Conservation (phyloP, 1,140 invertebrate species). For the Cryptotermes secundus region DNA sequence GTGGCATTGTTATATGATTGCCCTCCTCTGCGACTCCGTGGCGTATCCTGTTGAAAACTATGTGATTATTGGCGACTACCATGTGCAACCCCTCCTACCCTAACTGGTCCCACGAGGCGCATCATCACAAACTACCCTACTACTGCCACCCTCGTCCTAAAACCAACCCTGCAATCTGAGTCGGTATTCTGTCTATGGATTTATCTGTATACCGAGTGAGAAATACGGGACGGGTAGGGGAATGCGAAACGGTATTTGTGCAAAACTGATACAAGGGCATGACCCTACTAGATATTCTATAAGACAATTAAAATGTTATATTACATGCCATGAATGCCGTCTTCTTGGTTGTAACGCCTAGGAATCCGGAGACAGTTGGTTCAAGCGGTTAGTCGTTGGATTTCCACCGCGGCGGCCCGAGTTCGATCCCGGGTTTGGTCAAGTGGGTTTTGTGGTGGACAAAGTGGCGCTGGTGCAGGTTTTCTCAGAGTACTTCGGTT, state of each 20-base stretch:
- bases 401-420: too few species aligned
- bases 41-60: conserved; percentile 11
- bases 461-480: too few species aligned
- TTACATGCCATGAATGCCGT: too few species aligned
- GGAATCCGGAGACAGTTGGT: too few species aligned
- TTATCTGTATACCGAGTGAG: background rate
- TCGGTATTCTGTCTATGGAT: conserved; percentile 10
- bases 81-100: background rate
- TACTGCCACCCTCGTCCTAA: background rate
- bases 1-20: background rate
- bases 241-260: background rate
- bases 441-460: too few species aligned
- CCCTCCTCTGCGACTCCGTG: background rate
- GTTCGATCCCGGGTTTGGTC: too few species aligned
- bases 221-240: background rate
- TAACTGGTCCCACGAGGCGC: background rate
- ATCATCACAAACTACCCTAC: conserved; percentile 19
- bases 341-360: too few species aligned
- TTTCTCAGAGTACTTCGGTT: too few species aligned
- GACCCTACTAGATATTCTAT: background rate
- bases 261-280: background rate
- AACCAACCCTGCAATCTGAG: conserved; percentile 7
- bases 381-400: too few species aligned
- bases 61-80: conserved; percentile 11
- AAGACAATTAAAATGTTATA: background rate